phyloP scores from a whole-genome alignment of 2,797 vertebrate genomes.

The Galaxias olidus region DNA sequence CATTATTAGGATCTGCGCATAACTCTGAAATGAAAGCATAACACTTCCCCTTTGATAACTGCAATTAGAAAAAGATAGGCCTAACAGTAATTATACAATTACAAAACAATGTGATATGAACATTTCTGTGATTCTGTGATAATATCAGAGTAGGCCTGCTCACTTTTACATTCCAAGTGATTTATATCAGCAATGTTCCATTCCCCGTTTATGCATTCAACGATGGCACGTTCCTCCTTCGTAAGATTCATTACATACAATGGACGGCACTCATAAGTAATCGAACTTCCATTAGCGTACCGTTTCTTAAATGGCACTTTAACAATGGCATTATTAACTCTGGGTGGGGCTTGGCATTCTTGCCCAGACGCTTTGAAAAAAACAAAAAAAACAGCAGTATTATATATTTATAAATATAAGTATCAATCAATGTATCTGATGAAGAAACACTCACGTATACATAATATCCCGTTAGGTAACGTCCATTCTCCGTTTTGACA shows the following conservation, averaged over 20 bases:
- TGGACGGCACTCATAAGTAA: constrained; percentile 52
- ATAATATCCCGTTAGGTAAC: constrained; percentile 16
- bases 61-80: too few relatives aligned
- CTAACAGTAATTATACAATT: too few relatives aligned
- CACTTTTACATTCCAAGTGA: constrained; percentile 36
- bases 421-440: not conserved
- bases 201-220: constrained; percentile 25
- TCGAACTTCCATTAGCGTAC: constrained; percentile 13
- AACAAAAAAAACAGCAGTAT: too few relatives aligned
- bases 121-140: constrained; percentile 7
- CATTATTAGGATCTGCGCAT: not conserved
- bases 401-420: too few relatives aligned
- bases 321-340: constrained; percentile 44
- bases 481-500: constrained; percentile 41
- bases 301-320: not conserved
- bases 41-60: too few relatives aligned
- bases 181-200: too few relatives aligned
- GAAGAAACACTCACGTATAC: constrained; percentile 44
- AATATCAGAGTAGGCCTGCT: too few relatives aligned
- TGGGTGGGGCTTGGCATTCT: constrained; percentile 27
- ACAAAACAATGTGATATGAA: not conserved
- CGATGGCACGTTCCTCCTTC: not conserved
- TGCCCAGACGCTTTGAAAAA: not conserved
- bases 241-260: rapidly evolving
- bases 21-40: not conserved